Conservation (phyloP, 1,140 invertebrate genomes). For the Microplitis mediator region DNA sequence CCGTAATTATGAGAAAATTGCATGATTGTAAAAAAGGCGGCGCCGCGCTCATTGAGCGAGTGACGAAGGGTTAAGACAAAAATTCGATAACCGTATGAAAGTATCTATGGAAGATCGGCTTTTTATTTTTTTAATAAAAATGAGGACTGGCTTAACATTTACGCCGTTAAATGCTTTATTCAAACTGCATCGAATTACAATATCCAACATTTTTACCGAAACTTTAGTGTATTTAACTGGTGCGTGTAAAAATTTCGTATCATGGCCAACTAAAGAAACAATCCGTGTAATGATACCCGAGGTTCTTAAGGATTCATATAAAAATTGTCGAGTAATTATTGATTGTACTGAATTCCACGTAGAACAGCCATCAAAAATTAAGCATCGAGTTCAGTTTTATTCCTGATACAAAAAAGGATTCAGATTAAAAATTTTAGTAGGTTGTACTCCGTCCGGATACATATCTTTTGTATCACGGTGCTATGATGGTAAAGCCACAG, state of each 20-base stretch:
- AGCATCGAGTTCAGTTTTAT: too few species aligned
- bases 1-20: too few species aligned
- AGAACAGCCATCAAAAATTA: too few species aligned
- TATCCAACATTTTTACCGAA: constrained; percentile 20
- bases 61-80: background rate
- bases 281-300: constrained; percentile 6
- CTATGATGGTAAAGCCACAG: constrained; percentile 48
- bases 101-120: constrained; percentile 28
- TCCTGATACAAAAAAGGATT: too few species aligned
- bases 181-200: constrained; percentile 8
- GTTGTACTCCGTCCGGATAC: too few species aligned
- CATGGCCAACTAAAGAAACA: background rate
- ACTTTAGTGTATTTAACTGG: constrained; percentile 7
- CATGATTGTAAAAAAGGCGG: too few species aligned
- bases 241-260: constrained; percentile 30
- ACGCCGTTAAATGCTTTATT: constrained; percentile 25
- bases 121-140: constrained; percentile 35
- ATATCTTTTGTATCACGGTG: constrained; percentile 42
- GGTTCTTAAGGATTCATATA: constrained; percentile 45
- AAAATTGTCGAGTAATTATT: constrained; percentile 35
- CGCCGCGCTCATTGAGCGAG: too few species aligned
- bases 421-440: too few species aligned
- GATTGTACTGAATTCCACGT: too few species aligned
- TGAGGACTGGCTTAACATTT: constrained; percentile 26
- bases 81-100: constrained; percentile 11